Percentiles rank a stretch among this genome's conserved stretches.
phyloP scores from a whole-genome alignment of 2,113 vertebrate species.

The Todiramphus chloris region DNA sequence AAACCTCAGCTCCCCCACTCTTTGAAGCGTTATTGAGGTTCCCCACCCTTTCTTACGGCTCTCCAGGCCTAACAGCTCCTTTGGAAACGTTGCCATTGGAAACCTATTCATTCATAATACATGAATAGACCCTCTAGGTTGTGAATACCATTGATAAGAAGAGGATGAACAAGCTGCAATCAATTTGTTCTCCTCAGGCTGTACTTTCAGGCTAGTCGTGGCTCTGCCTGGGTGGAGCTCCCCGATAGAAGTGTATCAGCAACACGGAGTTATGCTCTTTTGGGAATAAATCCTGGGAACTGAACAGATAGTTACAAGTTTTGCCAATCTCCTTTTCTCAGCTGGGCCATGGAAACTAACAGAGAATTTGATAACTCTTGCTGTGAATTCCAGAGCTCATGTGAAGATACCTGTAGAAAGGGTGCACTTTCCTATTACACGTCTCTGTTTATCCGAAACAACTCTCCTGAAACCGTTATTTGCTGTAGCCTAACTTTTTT shows the following conservation, averaged over 20 bases:
- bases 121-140: conserved; percentile 69
- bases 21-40: conserved; percentile 26
- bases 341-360: fast-evolving
- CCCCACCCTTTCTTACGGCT: conserved; percentile 46
- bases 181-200: conserved; percentile 48
- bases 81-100: conserved; percentile 74
- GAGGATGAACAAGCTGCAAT: conserved; percentile 31
- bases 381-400: not conserved
- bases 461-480: not conserved
- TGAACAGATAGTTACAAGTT: not conserved
- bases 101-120: conserved; percentile 77
- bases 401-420: not conserved
- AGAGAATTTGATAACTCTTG: not conserved
- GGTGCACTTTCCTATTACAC: not conserved
- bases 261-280: not conserved
- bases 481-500: not conserved
- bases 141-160: conserved; percentile 60
- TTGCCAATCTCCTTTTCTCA: not conserved
- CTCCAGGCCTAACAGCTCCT: conserved; percentile 29
- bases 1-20: not conserved
- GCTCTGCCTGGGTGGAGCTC: conserved; percentile 65
- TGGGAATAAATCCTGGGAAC: not conserved
- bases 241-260: not conserved
- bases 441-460: not conserved
- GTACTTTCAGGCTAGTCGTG: conserved; percentile 14